Base-by-base conservation (phyloP, 2,888 invertebrate genomes). In the Alloplasta piceator region DNA sequence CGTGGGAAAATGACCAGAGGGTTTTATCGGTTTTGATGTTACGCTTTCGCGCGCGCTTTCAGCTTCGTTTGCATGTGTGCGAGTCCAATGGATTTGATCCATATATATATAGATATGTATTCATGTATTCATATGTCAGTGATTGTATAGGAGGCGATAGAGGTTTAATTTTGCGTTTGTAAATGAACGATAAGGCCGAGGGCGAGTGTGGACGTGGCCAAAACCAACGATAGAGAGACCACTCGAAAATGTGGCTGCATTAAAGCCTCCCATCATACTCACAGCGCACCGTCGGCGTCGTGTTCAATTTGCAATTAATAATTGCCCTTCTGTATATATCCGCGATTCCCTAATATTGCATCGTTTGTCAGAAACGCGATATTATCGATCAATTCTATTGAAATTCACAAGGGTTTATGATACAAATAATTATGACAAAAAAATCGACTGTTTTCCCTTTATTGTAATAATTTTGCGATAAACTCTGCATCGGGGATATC, bases 1-100 rank as follows among this genome's bases (percentile, higher is more conserved):
- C 71, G 78, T 78, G 78, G 58, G 78, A 78, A 78, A 66, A 64
- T 52, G 10, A 50, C 60, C 64, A 66, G 52, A 43, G 60, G 76
- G 43, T 78, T 78, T 67, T 75, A 75, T 75, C 67, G 52, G 75
- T 52, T 41, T 41, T 6, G 26, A 26, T 26, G 26, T 26, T 26
- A 26, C 26, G 26, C 26, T 9, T 41, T 50, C 39, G 58, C 16
- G 50, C 26, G 46, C 36, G 7, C 60, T 52, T 41, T 39, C 26
- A 26, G 26, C 26, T 50, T 43, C 43, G 63, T 73, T 43, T 41
- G 9, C 9, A 39, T 61, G 66, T 60, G 58, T 48, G 60, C 43
- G 63, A 10, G 14, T 9, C 26, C 26, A 26, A 26, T 26, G 26
- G 26, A 26, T 26, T 1, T 26, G n/a, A n/a, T n/a, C n/a, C n/a